Percentiles rank a stretch among this genome's conserved stretches.
These are phyloP conservation scores for Atrina japonica DNA, from an alignment of 2,888 invertebrate species.

Conservation along the genomic window DNA sequence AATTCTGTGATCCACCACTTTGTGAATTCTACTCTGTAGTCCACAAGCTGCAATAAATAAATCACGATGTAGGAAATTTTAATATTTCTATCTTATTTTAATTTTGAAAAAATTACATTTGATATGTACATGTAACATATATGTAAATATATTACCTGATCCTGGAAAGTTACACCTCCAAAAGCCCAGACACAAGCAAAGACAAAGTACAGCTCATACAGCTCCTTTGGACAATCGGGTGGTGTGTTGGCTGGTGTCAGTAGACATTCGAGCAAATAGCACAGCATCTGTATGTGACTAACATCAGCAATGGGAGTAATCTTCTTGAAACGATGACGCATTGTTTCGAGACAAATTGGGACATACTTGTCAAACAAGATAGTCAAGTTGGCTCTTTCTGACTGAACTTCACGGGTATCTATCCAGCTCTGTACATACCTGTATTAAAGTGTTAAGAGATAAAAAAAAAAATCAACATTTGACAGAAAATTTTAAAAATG, in stretches of 20 bases:
- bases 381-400: conserved; percentile 89
- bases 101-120: conserved; percentile 12
- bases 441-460: conserved; percentile 15
- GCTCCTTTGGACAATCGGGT: conserved; percentile 94
- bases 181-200: conserved; percentile 99
- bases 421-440: conserved; percentile 90
- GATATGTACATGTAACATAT: neutral
- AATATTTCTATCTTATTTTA: no score
- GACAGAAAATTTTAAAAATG: no score
- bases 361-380: conserved; percentile 98
- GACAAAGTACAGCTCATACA: conserved; percentile 97
- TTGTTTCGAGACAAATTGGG: conserved; percentile 93
- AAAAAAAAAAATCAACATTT: no score
- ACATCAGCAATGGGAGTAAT: conserved; percentile 97
- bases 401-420: conserved; percentile 82
- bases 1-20: conserved; percentile 99
- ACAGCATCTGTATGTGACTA: conserved; percentile 94
- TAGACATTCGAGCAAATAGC: conserved; percentile 92
- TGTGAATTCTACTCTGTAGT: conserved; percentile 96
- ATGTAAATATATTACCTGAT: conserved; percentile 83
- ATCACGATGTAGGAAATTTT: no score
- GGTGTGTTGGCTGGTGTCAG: conserved; percentile 92
- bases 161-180: conserved; percentile 98
- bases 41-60: conserved; percentile 86
- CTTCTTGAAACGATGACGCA: conserved; percentile 94